Conservation (phyloP, 1,140 invertebrate species). For the Prorops nasuta region DNA sequence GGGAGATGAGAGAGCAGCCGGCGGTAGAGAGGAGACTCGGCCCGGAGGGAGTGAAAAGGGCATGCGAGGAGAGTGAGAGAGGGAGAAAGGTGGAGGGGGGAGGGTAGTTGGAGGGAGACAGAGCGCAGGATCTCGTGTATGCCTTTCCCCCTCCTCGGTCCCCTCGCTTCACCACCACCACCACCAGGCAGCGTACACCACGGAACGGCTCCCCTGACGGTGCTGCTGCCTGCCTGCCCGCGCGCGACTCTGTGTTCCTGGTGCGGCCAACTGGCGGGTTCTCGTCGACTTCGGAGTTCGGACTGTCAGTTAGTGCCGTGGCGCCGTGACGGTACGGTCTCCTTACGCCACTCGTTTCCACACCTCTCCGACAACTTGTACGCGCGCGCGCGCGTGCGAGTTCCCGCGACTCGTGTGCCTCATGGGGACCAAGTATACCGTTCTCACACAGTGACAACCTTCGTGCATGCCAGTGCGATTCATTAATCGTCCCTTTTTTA, state of each 20-base stretch:
- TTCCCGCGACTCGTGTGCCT: not conserved
- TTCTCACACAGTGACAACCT: not conserved
- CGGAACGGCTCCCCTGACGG: not conserved
- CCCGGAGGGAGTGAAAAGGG: too few species aligned
- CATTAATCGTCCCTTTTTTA: too few species aligned
- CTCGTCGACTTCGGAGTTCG: too few species aligned
- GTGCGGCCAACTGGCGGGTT: constrained; percentile 26
- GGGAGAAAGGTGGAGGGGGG: not conserved
- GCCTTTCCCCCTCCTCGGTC: too few species aligned
- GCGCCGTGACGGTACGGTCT: constrained; percentile 42
- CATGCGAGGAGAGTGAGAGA: too few species aligned
- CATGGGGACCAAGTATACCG: not conserved
- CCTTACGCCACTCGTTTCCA: not conserved
- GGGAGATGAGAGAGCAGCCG: too few species aligned
- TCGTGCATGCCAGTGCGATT: not conserved
- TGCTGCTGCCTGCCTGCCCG: constrained; percentile 3
- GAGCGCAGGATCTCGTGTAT: not conserved
- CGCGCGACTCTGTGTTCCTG: constrained; percentile 12
- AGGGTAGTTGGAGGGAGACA: not conserved
- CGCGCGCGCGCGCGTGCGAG: not conserved
- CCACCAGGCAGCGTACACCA: not conserved
- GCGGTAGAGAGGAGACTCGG: too few species aligned
- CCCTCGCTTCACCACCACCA: too few species aligned
- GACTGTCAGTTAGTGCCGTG: constrained; percentile 50
- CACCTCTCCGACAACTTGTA: too few species aligned